Percentiles rank a stretch among this genome's conserved stretches.
phyloP scores from a whole-genome alignment of 1,140 invertebrate species.

The Platorchestia sp. region DNA sequence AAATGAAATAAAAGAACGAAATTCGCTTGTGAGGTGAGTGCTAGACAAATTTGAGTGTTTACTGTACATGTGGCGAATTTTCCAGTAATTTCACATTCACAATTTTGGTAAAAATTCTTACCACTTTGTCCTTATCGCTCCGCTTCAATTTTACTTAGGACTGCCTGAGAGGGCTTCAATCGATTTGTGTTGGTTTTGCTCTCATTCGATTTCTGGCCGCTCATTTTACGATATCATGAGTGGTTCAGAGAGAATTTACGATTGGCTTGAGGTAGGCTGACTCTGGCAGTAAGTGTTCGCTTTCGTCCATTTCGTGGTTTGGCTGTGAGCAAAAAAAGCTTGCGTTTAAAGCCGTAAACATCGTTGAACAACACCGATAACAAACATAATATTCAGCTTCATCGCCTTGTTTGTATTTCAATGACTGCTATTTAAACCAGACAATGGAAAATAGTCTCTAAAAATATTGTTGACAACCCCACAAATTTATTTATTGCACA shows the following conservation, averaged over 20 bases:
- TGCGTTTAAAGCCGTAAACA: neutral
- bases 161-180: neutral
- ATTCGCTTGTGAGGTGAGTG: no score
- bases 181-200: neutral
- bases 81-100: neutral
- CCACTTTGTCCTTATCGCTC: neutral
- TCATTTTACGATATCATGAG: neutral
- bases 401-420: no score
- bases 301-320: neutral
- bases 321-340: neutral
- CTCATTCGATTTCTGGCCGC: neutral
- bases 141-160: neutral
- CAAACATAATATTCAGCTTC: no score
- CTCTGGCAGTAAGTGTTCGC: neutral
- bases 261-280: neutral
- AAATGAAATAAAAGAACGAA: neutral
- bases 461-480: no score
- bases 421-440: no score
- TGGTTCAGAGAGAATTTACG: neutral
- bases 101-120: neutral
- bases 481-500: no score
- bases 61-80: neutral
- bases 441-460: no score
- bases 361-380: neutral
- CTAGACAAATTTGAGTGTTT: neutral